Evolutionary conservation across 1,140 invertebrate species (phyloP).

Genomic region (Vanessa tameamea): DNA sequence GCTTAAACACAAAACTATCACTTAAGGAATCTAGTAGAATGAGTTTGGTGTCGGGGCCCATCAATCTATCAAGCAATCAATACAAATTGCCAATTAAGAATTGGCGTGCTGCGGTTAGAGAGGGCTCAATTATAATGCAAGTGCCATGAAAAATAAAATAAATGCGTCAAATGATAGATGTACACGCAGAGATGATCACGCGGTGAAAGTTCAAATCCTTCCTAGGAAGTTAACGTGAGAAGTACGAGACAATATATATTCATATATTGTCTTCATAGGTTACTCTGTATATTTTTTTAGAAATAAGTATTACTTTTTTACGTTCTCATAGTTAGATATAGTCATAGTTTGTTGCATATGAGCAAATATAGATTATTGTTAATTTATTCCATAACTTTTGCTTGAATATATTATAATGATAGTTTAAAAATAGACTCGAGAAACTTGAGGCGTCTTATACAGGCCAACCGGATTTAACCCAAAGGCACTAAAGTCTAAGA

Average conservation of each 20-base stretch:
- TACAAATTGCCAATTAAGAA: conserved; percentile 48
- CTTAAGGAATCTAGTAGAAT: background rate
- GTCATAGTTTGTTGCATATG: too few species aligned
- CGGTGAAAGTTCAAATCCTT: conserved; percentile 43
- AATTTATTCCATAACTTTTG: too few species aligned
- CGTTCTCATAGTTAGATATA: too few species aligned
- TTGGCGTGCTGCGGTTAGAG: conserved; percentile 39
- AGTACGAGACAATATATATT: background rate
- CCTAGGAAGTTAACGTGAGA: conserved; percentile 41
- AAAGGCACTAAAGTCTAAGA: conserved; percentile 7
- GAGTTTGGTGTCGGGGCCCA: conserved; percentile 30
- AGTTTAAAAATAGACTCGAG: conserved; percentile 20
- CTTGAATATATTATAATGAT: too few species aligned
- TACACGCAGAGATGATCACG: conserved; percentile 38
- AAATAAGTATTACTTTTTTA: too few species aligned
- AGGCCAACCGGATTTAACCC: conserved; percentile 6
- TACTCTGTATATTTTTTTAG: too few species aligned
- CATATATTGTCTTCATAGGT: background rate
- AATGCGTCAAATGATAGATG: conserved; percentile 30
- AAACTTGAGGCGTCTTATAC: background rate
- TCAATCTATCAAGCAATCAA: conserved; percentile 43
- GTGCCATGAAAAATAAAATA: conserved; percentile 45
- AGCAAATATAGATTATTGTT: too few species aligned
- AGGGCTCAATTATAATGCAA: conserved; percentile 53
- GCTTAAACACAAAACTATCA: background rate